Conservation (phyloP, 2,113 vertebrate genomes). For the Elgaria multicarinata region DNA sequence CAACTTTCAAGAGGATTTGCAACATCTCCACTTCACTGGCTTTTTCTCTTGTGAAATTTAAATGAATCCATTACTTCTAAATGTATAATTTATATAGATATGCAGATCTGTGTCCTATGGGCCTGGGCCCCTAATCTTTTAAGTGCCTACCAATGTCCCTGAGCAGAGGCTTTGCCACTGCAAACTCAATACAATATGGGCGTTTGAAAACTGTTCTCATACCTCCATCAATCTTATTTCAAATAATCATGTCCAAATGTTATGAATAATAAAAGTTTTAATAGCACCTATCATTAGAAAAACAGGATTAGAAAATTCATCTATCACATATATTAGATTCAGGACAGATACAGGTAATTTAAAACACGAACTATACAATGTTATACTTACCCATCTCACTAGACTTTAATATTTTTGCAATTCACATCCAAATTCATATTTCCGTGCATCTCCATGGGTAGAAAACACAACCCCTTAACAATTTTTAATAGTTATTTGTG, state of each 20-base stretch:
- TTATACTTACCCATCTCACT: too few relatives aligned
- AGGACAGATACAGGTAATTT: not conserved
- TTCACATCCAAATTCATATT: not conserved
- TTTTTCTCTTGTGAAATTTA: too few relatives aligned
- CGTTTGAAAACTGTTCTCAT: not conserved
- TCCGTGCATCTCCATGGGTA: not conserved
- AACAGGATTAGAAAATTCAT: not conserved
- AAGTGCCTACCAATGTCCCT: too few relatives aligned
- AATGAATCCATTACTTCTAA: too few relatives aligned
- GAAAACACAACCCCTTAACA: not conserved
- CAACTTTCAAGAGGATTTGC: too few relatives aligned
- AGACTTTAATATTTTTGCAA: not conserved
- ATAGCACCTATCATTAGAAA: not conserved
- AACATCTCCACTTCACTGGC: too few relatives aligned
- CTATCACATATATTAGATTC: not conserved
- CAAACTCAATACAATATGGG: not conserved
- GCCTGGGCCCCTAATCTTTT: too few relatives aligned
- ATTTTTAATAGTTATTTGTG: not conserved
- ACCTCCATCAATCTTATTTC: not conserved
- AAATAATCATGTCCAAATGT: not conserved
- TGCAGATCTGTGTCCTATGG: too few relatives aligned
- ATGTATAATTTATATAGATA: too few relatives aligned
- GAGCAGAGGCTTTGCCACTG: not conserved
- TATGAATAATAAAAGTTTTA: not conserved
- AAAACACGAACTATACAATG: not conserved